These are phyloP conservation scores for Lepidurus arcticus DNA, from an alignment of 1,140 invertebrate species.

Conservation along the genomic window DNA sequence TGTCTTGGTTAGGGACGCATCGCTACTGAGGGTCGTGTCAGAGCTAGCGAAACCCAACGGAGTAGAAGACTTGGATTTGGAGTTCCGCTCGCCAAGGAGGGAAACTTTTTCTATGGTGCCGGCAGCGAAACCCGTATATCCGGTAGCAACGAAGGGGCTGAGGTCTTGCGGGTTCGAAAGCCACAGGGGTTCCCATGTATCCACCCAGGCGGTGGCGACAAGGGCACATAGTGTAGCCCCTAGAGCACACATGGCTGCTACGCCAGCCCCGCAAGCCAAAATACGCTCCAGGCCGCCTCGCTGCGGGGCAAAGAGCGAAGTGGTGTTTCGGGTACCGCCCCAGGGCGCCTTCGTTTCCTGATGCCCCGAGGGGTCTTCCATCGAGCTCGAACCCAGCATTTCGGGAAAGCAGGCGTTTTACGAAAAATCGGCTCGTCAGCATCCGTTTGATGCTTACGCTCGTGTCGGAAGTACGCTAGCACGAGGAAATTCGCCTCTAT, in stretches of 20 bases:
- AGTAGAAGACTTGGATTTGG: not conserved
- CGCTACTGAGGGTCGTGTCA: not conserved
- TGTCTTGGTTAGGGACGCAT: not conserved
- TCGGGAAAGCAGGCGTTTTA: not conserved
- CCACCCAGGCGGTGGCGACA: conserved; percentile 32
- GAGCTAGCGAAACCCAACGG: conserved; percentile 14
- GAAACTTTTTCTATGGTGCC: not conserved
- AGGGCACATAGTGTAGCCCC: conserved; percentile 28
- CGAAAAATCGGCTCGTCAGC: not conserved
- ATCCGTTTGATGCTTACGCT: not conserved
- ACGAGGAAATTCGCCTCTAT: not conserved
- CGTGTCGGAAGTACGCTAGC: not conserved
- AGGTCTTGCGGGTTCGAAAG: conserved; percentile 27
- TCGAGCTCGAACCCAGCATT: not conserved
- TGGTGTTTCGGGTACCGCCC: conserved; percentile 12
- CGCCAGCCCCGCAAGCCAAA: conserved; percentile 22
- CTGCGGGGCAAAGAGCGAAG: conserved; percentile 22
- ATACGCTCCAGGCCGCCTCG: not conserved
- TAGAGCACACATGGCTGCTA: conserved; percentile 26
- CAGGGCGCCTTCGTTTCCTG: not conserved
- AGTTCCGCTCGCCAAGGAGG: not conserved
- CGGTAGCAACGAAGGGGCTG: conserved; percentile 27
- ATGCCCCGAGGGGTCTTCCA: not conserved
- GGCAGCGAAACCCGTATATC: conserved; percentile 26
- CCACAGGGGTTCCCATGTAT: conserved; percentile 33